These are phyloP conservation scores for Ischnus inquisitorius DNA, from an alignment of 2,888 invertebrate genomes.

Conservation along the genomic window DNA sequence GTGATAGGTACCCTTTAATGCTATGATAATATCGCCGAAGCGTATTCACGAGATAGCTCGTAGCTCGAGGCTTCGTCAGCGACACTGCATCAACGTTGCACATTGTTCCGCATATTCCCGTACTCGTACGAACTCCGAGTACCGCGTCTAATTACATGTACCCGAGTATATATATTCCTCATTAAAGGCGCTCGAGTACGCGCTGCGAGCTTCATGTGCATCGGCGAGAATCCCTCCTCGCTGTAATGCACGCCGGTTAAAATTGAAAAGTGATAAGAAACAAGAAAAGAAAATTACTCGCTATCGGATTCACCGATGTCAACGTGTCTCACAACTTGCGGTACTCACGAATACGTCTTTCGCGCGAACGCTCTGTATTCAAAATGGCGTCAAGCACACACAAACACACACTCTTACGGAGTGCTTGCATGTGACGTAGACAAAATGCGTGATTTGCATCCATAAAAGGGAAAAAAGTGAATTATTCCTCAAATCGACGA, in stretches of 20 bases:
- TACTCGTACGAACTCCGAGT: background rate
- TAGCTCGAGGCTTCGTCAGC: conserved; percentile 29
- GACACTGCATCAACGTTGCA: background rate
- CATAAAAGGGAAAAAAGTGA: background rate
- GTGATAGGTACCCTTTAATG: conserved; percentile 55
- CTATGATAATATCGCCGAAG: conserved; percentile 28
- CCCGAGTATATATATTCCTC: conserved; percentile 5
- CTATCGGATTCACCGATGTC: background rate
- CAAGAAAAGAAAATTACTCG: background rate
- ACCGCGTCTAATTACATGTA: conserved; percentile 27
- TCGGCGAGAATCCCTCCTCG: background rate
- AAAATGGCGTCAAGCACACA: conserved; percentile 58
- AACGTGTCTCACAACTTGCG: background rate
- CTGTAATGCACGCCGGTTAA: background rate
- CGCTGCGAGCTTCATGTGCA: background rate
- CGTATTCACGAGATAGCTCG: conserved; percentile 48
- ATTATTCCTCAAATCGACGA: background rate
- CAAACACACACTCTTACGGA: background rate
- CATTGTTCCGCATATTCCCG: background rate
- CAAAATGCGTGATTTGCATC: conserved; percentile 22
- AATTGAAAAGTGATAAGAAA: background rate
- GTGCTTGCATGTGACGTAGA: background rate
- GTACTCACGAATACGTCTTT: conserved; percentile 29
- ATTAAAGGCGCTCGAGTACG: background rate
- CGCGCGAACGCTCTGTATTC: conserved; percentile 44